Evolutionary conservation across 2,888 invertebrate species (phyloP), one percentile per base, ranked within the genome.

Genomic region (Byasa hedistus): DNA sequence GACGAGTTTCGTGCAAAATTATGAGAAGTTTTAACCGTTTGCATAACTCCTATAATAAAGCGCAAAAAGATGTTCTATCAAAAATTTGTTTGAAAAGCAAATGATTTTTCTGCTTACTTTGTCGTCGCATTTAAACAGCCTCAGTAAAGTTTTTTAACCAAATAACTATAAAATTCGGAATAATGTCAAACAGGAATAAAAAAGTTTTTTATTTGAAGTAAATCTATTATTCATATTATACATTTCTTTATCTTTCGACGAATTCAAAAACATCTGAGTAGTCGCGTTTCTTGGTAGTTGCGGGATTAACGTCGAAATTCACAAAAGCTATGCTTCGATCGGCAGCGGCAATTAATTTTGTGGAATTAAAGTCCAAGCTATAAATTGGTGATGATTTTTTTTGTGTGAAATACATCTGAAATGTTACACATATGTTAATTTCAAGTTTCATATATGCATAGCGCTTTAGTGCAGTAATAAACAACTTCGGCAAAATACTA

Each of bases 321-420:
- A 87, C 70, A 2, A 78, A 75, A 0, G 83, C 81, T 1, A 90
- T 79, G 39, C 85, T 83, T 2, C 84, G 78, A 70, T 91, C 91
- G 0, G 82, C 82, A 0, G 90, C 91, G 2, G 89, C 81, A 21
- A 91, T 77, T 1, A 91, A 75, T 67, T 81, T 85, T 2, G 80
- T 81, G 1, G 85, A 76, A 70, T 86, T 86, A 63, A 91, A 91
- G 69, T 88, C 88, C 68, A 91, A 74, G 70, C 89, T 80, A 69
- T 91, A 91, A 1, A 91, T 80, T 3, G 91, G 91, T 17, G 89
- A 91, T 0, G 80, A 68, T 66, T 79, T 83, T 62, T 80, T 84
- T 71, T 89, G 87, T 0, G 89, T 88, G 66, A 87, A 91, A 73
- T 85, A 91, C 76, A 91, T 84, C 91, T 91, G 84, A 61, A 87